Evolutionary conservation across 2,888 invertebrate genomes (phyloP).

Genomic region (Athalia cordata): DNA sequence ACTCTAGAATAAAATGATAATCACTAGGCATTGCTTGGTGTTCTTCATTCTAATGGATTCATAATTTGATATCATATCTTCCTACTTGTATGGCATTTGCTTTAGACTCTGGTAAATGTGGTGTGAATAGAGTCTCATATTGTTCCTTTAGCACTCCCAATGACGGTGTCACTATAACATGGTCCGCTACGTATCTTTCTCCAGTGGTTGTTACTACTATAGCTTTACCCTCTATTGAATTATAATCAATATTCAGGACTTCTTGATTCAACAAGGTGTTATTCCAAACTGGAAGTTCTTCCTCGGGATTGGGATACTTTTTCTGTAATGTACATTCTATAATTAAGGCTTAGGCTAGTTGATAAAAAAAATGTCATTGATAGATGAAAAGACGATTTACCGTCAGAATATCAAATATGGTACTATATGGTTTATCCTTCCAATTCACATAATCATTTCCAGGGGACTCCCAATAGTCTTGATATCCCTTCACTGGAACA

Average conservation of each 20-base stretch:
- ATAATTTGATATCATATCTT: neutral
- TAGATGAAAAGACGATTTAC: slow-evolving; percentile 51
- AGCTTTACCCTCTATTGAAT: slow-evolving; percentile 49
- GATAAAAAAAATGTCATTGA: too few relatives aligned
- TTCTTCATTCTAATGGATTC: neutral
- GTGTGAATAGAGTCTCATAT: slow-evolving; percentile 75
- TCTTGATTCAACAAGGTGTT: slow-evolving; percentile 61
- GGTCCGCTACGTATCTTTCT: slow-evolving; percentile 75
- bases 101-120: slow-evolving; percentile 76
- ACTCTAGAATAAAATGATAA: slow-evolving; percentile 65
- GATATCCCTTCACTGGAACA: slow-evolving; percentile 38
- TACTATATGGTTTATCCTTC: slow-evolving; percentile 62
- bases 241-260: slow-evolving; percentile 62
- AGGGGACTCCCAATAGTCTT: slow-evolving; percentile 29
- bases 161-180: slow-evolving; percentile 82
- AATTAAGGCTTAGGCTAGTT: neutral
- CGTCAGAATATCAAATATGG: slow-evolving; percentile 64
- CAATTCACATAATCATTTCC: slow-evolving; percentile 61
- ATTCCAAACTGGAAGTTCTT: slow-evolving; percentile 64
- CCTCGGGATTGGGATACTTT: slow-evolving; percentile 61
- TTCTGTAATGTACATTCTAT: slow-evolving; percentile 55
- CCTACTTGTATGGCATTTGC: slow-evolving; percentile 74
- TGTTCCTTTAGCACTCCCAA: slow-evolving; percentile 82
- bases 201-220: slow-evolving; percentile 67
- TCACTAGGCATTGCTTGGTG: slow-evolving; percentile 26